Percentiles rank a stretch among this genome's conserved stretches.
These are phyloP conservation scores for Akabosia matsudoensis DNA, from an alignment of 1,140 invertebrate genomes.

Conservation along the genomic window DNA sequence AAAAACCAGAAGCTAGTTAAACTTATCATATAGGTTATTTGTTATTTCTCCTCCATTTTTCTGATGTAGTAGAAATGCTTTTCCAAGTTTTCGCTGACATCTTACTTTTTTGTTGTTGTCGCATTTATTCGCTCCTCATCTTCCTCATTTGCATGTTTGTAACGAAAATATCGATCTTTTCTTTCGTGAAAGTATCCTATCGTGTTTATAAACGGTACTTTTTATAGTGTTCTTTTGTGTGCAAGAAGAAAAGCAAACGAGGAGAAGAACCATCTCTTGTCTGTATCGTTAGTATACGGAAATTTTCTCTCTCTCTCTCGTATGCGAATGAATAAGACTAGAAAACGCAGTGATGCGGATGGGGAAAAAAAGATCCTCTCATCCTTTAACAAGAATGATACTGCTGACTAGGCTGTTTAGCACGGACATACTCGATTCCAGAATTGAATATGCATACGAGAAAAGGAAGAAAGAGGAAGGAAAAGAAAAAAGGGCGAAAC, in stretches of 20 bases:
- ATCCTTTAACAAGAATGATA: neutral
- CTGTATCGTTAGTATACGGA: neutral
- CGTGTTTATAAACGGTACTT: neutral
- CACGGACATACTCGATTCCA: too few species aligned
- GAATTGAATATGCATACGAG: too few species aligned
- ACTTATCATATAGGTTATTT: too few species aligned
- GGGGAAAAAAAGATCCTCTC: neutral
- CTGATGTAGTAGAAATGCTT: too few species aligned
- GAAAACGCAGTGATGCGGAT: neutral
- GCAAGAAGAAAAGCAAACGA: neutral
- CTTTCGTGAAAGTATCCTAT: neutral
- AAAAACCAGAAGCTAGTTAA: too few species aligned
- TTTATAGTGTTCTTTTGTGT: neutral
- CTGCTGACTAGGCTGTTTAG: slow-evolving; percentile 10
- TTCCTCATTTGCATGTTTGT: slow-evolving; percentile 22
- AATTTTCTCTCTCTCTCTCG: neutral
- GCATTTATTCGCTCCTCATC: neutral
- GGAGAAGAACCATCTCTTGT: neutral
- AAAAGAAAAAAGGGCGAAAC: slow-evolving; percentile 19
- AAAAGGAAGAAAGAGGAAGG: neutral
- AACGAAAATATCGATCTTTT: slow-evolving; percentile 32
- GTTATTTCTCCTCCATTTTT: neutral
- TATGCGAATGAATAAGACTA: neutral
- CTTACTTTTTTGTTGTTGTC: neutral
- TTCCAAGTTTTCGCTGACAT: neutral